Evolutionary conservation across 2,113 vertebrate genomes (phyloP), one percentile per base, ranked within the genome.

Genomic region (Pollimyrus isidori): DNA sequence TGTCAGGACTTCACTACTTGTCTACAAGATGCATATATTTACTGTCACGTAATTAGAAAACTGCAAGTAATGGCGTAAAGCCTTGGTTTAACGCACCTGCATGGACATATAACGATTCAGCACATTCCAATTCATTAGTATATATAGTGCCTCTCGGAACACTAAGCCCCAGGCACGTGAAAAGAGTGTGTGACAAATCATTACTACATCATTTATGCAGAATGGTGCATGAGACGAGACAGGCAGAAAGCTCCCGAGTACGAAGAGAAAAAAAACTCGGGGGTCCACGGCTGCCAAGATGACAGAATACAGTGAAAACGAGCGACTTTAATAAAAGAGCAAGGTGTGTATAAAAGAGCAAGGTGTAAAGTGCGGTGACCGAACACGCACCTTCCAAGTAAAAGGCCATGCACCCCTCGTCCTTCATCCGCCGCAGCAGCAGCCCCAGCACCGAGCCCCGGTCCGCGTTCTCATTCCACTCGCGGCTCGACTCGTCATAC

Each of bases 391-490:
- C 98, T 97, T 99, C 96, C 90, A 99, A 93, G 94, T 97, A 99
- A 89, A 95, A 98, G 0, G 98, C 98, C 88, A 96, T 96, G 92
- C 97, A 99, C 46, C 98, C 98, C 91, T 99, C 98, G 53, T 99
- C 97, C 94, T 97, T 97, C 45, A 99, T 97, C 86, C 98, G 97
- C 88, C 97, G 97, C 48, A 99, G 98, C 39, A 99, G 96, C 52
- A 99, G 92, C 82, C 96, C 97, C 89, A 99, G 93, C 89, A 99
- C 97, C 0, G 98, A 97, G 73, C 96, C 96, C 3, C 97, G 96
- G n/a, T 96, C 94, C 0, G 96, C 96, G 87, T 97, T 97, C 93
- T 98, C 97, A 92, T 97, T 97, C 96, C 97, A 98, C 87, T 97
- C 96, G 91, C 94, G 94, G 91, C 97, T 97, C 93, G 94, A 95